Evolutionary conservation across 2,797 vertebrate species (phyloP).

Genomic region (Coreius guichenoti): DNA sequence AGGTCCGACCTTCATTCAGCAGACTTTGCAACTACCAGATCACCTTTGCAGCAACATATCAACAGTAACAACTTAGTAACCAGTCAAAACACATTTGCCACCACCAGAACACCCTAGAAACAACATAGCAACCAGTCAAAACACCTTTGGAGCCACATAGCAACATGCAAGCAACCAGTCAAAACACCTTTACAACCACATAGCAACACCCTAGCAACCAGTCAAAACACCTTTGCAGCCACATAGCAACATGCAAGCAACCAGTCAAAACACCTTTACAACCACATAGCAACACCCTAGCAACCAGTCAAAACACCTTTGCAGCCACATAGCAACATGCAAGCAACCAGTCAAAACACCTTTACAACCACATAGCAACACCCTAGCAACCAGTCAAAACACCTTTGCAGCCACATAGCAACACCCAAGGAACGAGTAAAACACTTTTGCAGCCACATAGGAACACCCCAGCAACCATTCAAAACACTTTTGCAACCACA

Average conservation of each 20-base stretch:
- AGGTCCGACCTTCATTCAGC: slow-evolving; percentile 62
- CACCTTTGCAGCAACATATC: too few relatives aligned
- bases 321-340: not conserved
- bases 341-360: not conserved
- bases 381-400: not conserved
- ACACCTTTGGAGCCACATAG: not conserved
- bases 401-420: not conserved
- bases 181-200: not conserved
- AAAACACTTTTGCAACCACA: not conserved
- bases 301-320: not conserved
- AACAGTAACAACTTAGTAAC: not conserved
- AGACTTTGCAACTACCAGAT: not conserved
- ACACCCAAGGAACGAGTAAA: not conserved
- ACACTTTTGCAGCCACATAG: not conserved
- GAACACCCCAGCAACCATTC: not conserved
- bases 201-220: too few relatives aligned
- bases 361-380: not conserved
- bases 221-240: not conserved
- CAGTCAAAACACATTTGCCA: not conserved
- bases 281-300: not conserved
- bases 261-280: not conserved
- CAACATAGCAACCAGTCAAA: not conserved
- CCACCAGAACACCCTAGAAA: not conserved
- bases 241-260: too few relatives aligned
- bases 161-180: not conserved